Evolutionary conservation across 1,140 invertebrate species (phyloP).

Genomic region (Ectropis grisescens): DNA sequence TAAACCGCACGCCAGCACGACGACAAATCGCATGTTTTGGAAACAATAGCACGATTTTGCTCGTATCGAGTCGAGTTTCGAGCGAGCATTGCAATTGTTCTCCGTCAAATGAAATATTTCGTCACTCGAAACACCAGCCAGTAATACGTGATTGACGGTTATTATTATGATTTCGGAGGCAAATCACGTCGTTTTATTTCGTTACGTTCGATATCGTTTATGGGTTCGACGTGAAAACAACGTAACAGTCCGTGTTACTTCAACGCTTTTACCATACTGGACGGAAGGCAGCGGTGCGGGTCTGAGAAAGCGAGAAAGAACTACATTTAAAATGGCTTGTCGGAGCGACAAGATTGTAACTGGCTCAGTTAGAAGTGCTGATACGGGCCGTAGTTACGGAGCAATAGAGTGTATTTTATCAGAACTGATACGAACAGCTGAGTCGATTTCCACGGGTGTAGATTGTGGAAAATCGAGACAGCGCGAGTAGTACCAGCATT

Average conservation of each 20-base stretch:
- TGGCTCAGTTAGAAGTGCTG: background rate
- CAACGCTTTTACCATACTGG: slow-evolving; percentile 50
- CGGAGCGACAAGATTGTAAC: slow-evolving; percentile 21
- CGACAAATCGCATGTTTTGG: slow-evolving; percentile 44
- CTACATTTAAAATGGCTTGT: slow-evolving; percentile 39
- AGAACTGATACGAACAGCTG: slow-evolving; percentile 27
- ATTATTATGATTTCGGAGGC: slow-evolving; percentile 13
- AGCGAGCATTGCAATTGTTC: no score
- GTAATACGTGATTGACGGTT: slow-evolving; percentile 14
- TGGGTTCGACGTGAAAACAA: slow-evolving; percentile 10
- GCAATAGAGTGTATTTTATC: slow-evolving; percentile 33
- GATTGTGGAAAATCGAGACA: slow-evolving; percentile 54
- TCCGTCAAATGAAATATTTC: background rate
- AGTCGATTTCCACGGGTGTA: slow-evolving; percentile 56
- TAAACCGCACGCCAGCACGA: slow-evolving; percentile 29
- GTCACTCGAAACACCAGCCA: slow-evolving; percentile 13
- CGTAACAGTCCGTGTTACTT: slow-evolving; percentile 27
- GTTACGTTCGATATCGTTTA: slow-evolving; percentile 27
- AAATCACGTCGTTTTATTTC: slow-evolving; percentile 25
- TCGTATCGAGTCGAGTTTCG: background rate
- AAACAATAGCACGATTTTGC: slow-evolving; percentile 26
- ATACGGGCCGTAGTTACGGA: slow-evolving; percentile 20
- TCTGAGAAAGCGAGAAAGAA: slow-evolving; percentile 61
- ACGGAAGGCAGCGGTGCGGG: slow-evolving; percentile 50
- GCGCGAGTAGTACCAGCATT: slow-evolving; percentile 34